Percentiles rank a stretch among this genome's conserved stretches.
Conservation (phyloP, 2,888 invertebrate genomes). For the Drosophila kanekoi region DNA sequence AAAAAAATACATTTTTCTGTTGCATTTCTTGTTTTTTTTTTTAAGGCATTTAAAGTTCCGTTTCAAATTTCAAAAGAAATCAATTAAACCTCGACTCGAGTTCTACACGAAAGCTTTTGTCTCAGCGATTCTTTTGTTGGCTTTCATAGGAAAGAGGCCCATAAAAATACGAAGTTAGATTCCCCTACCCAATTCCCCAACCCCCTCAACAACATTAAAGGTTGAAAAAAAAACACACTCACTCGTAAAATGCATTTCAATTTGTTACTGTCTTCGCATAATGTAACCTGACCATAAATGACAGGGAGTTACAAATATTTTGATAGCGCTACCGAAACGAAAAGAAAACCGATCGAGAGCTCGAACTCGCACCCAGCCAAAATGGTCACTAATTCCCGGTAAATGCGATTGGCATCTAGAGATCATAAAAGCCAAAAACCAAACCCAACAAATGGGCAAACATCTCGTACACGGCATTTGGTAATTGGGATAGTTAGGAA, state of each 20-base stretch:
- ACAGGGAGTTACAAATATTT: slow-evolving; percentile 70
- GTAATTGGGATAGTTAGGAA: slow-evolving; percentile 55
- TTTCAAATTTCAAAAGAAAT: slow-evolving; percentile 77
- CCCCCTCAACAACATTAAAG: slow-evolving; percentile 54
- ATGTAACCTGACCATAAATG: slow-evolving; percentile 66
- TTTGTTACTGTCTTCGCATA: slow-evolving; percentile 54
- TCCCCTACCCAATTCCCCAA: slow-evolving; percentile 20
- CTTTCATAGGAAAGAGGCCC: slow-evolving; percentile 44
- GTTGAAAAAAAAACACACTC: slow-evolving; percentile 41
- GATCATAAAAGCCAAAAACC: slow-evolving; percentile 42
- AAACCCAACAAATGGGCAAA: slow-evolving; percentile 32
- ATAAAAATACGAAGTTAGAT: slow-evolving; percentile 39
- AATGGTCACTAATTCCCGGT: slow-evolving; percentile 51
- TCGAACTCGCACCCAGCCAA: slow-evolving; percentile 7
- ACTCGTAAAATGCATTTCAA: slow-evolving; percentile 40
- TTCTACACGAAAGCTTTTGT: slow-evolving; percentile 60
- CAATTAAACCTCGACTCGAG: slow-evolving; percentile 68
- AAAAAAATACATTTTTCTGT: slow-evolving; percentile 24
- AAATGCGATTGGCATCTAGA: slow-evolving; percentile 61
- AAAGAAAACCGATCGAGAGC: not conserved
- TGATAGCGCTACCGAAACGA: slow-evolving; percentile 58
- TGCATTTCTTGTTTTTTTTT: slow-evolving; percentile 21
- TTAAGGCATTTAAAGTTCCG: slow-evolving; percentile 65
- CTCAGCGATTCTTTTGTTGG: slow-evolving; percentile 51
- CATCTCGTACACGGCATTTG: slow-evolving; percentile 1